Conservation (phyloP, 2,113 vertebrate species). For the Leptodactylus fuscus region DNA sequence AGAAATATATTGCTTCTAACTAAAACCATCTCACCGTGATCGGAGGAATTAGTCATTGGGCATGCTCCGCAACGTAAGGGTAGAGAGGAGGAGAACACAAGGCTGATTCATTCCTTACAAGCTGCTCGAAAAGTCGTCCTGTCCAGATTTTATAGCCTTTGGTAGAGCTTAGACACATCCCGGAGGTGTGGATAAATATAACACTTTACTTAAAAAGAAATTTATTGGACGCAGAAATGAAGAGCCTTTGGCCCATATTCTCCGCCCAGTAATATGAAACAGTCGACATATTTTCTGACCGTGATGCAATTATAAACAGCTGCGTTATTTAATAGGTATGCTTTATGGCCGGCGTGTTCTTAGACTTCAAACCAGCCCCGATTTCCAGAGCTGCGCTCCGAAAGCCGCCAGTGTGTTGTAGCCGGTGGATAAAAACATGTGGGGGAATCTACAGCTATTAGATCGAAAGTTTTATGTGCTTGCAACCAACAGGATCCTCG, state of each 20-base stretch:
- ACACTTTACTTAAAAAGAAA: slow-evolving; percentile 27
- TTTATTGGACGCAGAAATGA: slow-evolving; percentile 34
- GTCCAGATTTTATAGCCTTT: slow-evolving; percentile 31
- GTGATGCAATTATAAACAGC: slow-evolving; percentile 41
- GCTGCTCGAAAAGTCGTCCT: slow-evolving; percentile 33
- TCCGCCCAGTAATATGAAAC: slow-evolving; percentile 32
- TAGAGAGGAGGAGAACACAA: slow-evolving; percentile 27
- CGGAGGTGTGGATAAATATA: slow-evolving; percentile 52
- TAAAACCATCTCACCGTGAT: not conserved
- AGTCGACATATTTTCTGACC: slow-evolving; percentile 19
- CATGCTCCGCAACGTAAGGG: slow-evolving; percentile 8
- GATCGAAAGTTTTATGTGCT: too few species aligned
- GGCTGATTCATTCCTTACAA: slow-evolving; percentile 43
- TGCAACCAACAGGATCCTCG: too few species aligned
- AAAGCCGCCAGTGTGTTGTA: not conserved
- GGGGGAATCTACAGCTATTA: too few species aligned
- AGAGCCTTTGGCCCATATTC: slow-evolving; percentile 18
- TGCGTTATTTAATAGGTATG: slow-evolving; percentile 32
- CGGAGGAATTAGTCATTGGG: not conserved
- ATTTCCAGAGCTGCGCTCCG: not conserved
- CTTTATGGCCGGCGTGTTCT: slow-evolving; percentile 7
- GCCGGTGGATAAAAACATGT: too few species aligned
- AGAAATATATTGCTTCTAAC: not conserved
- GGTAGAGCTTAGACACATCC: slow-evolving; percentile 40
- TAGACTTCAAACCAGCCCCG: slow-evolving; percentile 15